phyloP scores from a whole-genome alignment of 1,140 invertebrate species.

The Cyclargus thomasi region DNA sequence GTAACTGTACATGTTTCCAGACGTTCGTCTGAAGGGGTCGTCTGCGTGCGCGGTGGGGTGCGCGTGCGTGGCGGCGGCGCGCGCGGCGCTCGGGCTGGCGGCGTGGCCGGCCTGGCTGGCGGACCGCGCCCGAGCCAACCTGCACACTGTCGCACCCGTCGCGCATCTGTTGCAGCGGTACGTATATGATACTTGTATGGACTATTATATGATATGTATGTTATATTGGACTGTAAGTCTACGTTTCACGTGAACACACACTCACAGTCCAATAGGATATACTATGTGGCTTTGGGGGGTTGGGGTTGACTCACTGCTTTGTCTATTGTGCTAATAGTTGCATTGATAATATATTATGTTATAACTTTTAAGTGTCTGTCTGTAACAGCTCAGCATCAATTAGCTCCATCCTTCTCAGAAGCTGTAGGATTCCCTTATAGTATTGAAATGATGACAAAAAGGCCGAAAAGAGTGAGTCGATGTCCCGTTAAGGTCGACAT shows the following conservation, averaged over 20 bases:
- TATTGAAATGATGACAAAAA: constrained; percentile 46
- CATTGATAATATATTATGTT: too few relatives aligned
- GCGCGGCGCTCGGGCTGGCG: constrained; percentile 49
- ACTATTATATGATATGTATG: too few relatives aligned
- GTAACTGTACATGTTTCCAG: constrained; percentile 27
- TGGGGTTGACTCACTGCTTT: too few relatives aligned
- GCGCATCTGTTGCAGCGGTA: constrained; percentile 47
- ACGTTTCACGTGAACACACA: too few relatives aligned
- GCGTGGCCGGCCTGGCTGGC: constrained; percentile 56
- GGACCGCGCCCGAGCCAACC: constrained; percentile 27
- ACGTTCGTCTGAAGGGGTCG: constrained; percentile 56
- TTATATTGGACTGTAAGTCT: too few relatives aligned
- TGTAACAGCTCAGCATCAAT: too few relatives aligned
- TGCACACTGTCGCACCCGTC: constrained; percentile 41
- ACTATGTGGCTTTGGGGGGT: too few relatives aligned
- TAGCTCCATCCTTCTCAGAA: neutral
- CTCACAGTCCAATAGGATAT: too few relatives aligned
- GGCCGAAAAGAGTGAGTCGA: constrained; percentile 64
- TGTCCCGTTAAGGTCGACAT: constrained; percentile 50
- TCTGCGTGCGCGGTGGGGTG: constrained; percentile 55
- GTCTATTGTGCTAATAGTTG: too few relatives aligned
- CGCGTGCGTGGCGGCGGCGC: constrained; percentile 60
- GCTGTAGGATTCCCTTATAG: too few relatives aligned
- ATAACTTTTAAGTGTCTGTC: too few relatives aligned
- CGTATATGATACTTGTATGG: neutral